Percentiles rank a stretch among this genome's conserved stretches.
Conservation (phyloP, 2,113 vertebrate genomes). For the Damaliscus lunatus region DNA sequence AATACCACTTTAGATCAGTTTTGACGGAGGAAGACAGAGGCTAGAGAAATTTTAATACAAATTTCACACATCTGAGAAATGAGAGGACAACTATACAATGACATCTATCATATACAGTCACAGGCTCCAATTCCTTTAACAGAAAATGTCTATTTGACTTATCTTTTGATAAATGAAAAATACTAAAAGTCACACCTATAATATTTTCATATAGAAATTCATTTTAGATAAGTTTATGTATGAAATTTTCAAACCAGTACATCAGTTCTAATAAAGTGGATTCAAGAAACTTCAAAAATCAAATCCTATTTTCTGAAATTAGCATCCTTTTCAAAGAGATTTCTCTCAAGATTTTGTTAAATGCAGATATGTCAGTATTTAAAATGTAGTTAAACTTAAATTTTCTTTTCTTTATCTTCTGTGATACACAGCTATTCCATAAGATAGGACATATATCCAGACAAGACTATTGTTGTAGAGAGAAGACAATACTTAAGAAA, state of each 20-base stretch:
- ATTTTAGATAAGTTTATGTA: not conserved
- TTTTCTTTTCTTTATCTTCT: slow-evolving; percentile 6
- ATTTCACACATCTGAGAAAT: slow-evolving; percentile 38
- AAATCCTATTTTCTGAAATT: slow-evolving; percentile 21
- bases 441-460: not conserved
- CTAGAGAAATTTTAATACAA: not conserved
- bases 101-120: not conserved
- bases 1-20: not conserved
- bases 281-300: not conserved
- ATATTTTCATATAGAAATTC: slow-evolving; percentile 20
- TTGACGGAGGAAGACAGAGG: not conserved
- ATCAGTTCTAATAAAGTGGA: not conserved
- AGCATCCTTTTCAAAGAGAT: not conserved
- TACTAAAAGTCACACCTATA: not conserved
- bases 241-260: not conserved
- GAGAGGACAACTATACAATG: slow-evolving; percentile 43
- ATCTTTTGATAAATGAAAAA: slow-evolving; percentile 39
- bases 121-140: slow-evolving; percentile 31
- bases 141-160: slow-evolving; percentile 40
- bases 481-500: not conserved
- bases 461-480: not conserved
- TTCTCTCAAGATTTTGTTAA: slow-evolving; percentile 1
- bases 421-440: not conserved
- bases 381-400: not conserved
- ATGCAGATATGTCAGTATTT: not conserved